Evolutionary conservation across 2,888 invertebrate species (phyloP), one percentile per base, ranked within the genome.

Genomic region (Sesamia inferens): DNA sequence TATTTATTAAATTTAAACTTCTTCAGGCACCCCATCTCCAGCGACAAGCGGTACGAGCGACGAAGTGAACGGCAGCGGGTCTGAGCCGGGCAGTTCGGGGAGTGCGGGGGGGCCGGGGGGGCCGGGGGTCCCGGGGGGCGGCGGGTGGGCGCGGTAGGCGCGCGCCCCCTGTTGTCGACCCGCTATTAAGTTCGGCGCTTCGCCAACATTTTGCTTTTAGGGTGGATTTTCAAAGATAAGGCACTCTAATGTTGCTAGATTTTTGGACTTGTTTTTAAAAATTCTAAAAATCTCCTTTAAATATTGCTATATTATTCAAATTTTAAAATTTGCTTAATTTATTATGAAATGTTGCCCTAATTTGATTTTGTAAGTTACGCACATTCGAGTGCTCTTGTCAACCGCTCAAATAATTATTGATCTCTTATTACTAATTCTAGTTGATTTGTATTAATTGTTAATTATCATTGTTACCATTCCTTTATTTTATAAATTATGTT

Each of bases 141-240:
- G 81, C 5, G 73, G 79, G 65, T 82, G 79, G 86, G 68, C 82
- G 65, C 71, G 62, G 59, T 74, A 76, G 68, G n/a, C 61, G 16
- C 68, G 22, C 64, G 61, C 58, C 42, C 3, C n/a, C 68, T 65
- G 88, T 90, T 90, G 91, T 90, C 90, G 93, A 94, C 90, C 89
- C 93, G 94, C 94, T 94, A 94, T 94, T 94, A 93, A 95, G 94
- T 95, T 95, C 89, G 94, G 94, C 95, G 94, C 92, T 93, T 93
- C 92, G 93, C 93, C 93, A 92, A 89, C 91, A 76, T 76, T 63
- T 55, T 39, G 68, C 59, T 71, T 71, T 1, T 63, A 62, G 58
- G 19, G 47, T 71, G 72, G 76, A 81, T 80, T 80, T 62, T 57
- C 13, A 6, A n/a, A 24, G n/a, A 62, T 5, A n/a, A 63, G 24